A percentile compares a stretch with the other conserved stretches of the same genome.
Conservation (phyloP, 2,113 vertebrate genomes). For the Sarotherodon lohbergeri region DNA sequence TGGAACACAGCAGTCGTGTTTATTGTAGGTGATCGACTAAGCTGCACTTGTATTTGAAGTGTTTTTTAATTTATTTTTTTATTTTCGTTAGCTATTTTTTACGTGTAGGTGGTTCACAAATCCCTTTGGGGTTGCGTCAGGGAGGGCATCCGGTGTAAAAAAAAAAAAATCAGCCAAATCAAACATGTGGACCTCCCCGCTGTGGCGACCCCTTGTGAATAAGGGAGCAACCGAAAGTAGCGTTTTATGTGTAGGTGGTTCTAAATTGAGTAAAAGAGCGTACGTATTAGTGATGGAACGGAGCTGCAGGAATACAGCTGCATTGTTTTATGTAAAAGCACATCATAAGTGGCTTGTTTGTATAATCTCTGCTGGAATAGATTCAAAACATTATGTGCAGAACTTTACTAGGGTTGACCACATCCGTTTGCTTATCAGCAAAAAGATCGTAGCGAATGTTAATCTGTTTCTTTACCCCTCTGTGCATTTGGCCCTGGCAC, state of each 20-base stretch:
- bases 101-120: background rate
- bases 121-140: background rate
- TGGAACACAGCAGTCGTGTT: constrained; percentile 13
- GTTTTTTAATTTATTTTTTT: background rate
- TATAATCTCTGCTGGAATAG: background rate
- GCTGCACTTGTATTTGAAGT: constrained; percentile 18
- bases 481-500: background rate
- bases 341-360: constrained; percentile 10
- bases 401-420: background rate
- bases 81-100: background rate
- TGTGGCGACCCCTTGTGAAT: background rate
- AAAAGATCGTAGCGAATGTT: background rate
- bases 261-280: background rate
- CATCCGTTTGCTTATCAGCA: background rate
- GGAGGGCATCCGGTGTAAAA: background rate
- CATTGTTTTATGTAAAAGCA: background rate
- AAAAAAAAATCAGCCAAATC: background rate
- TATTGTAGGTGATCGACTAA: background rate
- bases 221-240: background rate
- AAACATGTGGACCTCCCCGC: background rate
- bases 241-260: background rate
- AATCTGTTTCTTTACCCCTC: background rate
- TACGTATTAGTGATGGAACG: background rate
- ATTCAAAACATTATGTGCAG: background rate
- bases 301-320: background rate